Evolutionary conservation across 1,140 invertebrate species (phyloP).

Genomic region (Capitella teleta): DNA sequence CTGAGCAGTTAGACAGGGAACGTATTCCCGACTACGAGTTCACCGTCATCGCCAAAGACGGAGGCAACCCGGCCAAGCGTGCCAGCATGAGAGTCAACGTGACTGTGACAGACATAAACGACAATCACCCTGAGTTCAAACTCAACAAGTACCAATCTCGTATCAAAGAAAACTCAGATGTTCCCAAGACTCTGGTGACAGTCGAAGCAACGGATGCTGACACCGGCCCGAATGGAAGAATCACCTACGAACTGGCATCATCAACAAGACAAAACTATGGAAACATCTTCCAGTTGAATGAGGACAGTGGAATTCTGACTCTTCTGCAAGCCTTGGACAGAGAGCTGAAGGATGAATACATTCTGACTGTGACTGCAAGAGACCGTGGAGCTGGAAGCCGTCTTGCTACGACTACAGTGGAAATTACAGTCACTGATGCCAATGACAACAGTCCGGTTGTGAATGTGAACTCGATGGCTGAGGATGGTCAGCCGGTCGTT

Average conservation of each 20-base stretch:
- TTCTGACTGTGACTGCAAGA: conserved; percentile 4
- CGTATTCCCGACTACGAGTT: neutral
- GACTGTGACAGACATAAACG: conserved; percentile 67
- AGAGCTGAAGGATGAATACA: conserved; percentile 1
- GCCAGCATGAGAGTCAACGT: conserved; percentile 13
- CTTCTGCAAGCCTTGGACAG: conserved; percentile 28
- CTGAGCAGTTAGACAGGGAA: conserved; percentile 8
- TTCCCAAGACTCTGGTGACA: conserved; percentile 61
- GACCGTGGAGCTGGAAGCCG: conserved; percentile 39
- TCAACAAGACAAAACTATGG: conserved; percentile 67
- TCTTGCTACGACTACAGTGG: conserved; percentile 82
- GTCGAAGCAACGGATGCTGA: conserved; percentile 70
- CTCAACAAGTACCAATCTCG: conserved; percentile 67
- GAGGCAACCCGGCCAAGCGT: conserved; percentile 23
- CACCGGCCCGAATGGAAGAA: conserved; percentile 82
- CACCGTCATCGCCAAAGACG: conserved; percentile 69
- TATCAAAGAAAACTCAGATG: conserved; percentile 32
- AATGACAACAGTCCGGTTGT: conserved; percentile 59
- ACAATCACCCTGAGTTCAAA: conserved; percentile 93
- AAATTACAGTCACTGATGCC: conserved; percentile 56
- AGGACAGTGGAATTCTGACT: conserved; percentile 68
- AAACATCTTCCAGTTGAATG: conserved; percentile 75
- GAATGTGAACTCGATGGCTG: conserved; percentile 49
- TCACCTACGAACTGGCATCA: conserved; percentile 57
- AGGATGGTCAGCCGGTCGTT: conserved; percentile 57